Evolutionary conservation across 2,797 vertebrate species (phyloP), one percentile per base, ranked within the genome.

Genomic region (Anguilla megastoma): DNA sequence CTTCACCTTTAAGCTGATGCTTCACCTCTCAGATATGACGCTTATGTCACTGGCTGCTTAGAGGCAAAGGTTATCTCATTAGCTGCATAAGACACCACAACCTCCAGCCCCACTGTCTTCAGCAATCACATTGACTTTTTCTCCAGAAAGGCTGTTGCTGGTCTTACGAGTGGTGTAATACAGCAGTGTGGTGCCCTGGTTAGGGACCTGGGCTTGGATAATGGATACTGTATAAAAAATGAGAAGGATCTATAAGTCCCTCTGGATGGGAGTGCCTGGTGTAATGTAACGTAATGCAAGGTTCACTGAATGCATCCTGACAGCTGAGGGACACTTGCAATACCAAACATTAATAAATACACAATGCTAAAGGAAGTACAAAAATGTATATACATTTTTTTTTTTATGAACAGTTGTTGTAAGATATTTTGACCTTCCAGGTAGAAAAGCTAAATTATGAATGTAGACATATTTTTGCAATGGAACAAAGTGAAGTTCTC

Each of bases 11-110:
- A 86, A 88, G 91, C 92, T 89, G 89, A 52, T 52, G 50, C 41
- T 45, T 45, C 41, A 52, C 91, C 92, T 93, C 91, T 91, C 88
- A 91, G 89, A 92, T 90, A 90, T 66, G 80, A 90, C 86, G 90
- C 86, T 87, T 91, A 87, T 87, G 88, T 91, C 89, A 90, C 92
- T 83, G 91, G 91, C 92, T 92, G 92, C 89, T 91, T 41, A 92
- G 71, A 85, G 90, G 88, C 90, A 30, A 84, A 92, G 82, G 89
- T 80, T 87, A 92, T 93, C 93, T 94, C 90, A 94, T 93, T 92
- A 95, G 88, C 86, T 88, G 88, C 90, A 91, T 88, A 56, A 88
- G 90, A 89, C 89, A 91, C 1, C 0, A 86, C 90, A 87, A 84
- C 88, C 84, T 76, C 52, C 86, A 88, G 69, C 24, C 10, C 10